Conservation (phyloP, 2,888 invertebrate species). For the Pherbina coryleti region DNA sequence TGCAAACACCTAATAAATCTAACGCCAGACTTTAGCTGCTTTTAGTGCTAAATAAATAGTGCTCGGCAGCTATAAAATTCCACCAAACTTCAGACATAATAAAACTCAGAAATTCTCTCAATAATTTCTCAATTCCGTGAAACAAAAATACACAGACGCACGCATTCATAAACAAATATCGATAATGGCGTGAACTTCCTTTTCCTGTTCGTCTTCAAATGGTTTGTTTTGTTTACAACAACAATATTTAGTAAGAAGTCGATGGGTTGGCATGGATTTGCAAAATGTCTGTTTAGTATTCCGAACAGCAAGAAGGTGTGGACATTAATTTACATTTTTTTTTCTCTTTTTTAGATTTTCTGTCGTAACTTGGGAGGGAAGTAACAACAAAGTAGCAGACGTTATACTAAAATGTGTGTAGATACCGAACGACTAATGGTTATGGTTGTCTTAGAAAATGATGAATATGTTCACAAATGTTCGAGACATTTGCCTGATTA, state of each 20-base stretch:
- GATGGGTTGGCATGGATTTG: not conserved
- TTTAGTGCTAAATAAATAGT: not conserved
- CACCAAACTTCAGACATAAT: no score
- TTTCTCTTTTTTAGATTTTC: not conserved
- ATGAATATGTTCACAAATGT: not conserved
- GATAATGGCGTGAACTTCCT: conserved; percentile 30
- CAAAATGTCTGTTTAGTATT: conserved; percentile 7
- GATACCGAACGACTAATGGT: not conserved
- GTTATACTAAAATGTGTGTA: not conserved
- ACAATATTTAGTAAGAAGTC: not conserved
- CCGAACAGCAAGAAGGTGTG: not conserved
- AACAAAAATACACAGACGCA: not conserved
- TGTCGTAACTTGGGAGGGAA: no score
- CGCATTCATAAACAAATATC: conserved; percentile 12
- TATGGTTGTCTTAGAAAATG: not conserved
- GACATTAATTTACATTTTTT: not conserved
- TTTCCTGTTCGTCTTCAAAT: conserved; percentile 12
- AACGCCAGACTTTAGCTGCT: not conserved
- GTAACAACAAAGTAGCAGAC: not conserved
- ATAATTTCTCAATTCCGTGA: not conserved
- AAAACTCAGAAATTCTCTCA: not conserved
- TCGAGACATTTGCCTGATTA: not conserved
- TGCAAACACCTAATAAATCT: not conserved
- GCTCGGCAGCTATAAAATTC: no score
- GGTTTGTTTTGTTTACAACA: conserved; percentile 10